These are phyloP conservation scores for Melanotaenia nigrans DNA, from an alignment of 2,797 vertebrate genomes.

Conservation along the genomic window DNA sequence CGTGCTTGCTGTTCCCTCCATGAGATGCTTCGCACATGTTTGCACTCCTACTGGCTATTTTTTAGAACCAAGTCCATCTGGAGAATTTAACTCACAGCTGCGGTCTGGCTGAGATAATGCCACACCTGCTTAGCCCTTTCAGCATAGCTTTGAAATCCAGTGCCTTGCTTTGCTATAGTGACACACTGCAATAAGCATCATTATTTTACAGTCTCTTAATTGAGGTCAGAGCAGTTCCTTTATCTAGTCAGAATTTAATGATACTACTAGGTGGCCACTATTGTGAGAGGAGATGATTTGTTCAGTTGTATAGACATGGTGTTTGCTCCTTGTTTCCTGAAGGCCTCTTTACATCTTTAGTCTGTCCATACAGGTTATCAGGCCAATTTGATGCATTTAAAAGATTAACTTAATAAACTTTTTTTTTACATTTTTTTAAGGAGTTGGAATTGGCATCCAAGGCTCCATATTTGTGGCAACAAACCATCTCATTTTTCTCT, in stretches of 20 bases:
- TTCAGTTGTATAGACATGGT: conserved; percentile 34
- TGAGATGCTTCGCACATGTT: conserved; percentile 31
- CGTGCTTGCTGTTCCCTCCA: conserved; percentile 15
- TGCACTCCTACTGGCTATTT: conserved; percentile 40
- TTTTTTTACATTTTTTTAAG: background rate
- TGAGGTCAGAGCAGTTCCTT: conserved; percentile 55
- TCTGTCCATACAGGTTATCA: conserved; percentile 46
- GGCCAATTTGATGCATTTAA: conserved; percentile 40
- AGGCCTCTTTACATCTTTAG: conserved; percentile 41
- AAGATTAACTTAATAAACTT: conserved; percentile 34
- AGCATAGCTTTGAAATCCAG: conserved; percentile 16
- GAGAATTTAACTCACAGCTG: conserved; percentile 51
- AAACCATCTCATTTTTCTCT: conserved; percentile 51
- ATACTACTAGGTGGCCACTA: conserved; percentile 38
- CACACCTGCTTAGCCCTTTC: conserved; percentile 54
- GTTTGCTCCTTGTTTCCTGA: conserved; percentile 41
- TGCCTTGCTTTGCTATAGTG: conserved; percentile 33
- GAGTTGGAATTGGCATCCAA: conserved; percentile 38
- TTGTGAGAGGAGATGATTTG: conserved; percentile 50
- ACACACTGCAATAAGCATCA: conserved; percentile 51
- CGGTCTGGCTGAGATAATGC: conserved; percentile 43
- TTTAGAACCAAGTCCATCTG: conserved; percentile 58
- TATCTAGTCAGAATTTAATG: conserved; percentile 57
- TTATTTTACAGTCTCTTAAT: conserved; percentile 56
- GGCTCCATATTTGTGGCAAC: conserved; percentile 38